phyloP scores from a whole-genome alignment of 2,113 vertebrate species.

The Haliaeetus leucogaster region DNA sequence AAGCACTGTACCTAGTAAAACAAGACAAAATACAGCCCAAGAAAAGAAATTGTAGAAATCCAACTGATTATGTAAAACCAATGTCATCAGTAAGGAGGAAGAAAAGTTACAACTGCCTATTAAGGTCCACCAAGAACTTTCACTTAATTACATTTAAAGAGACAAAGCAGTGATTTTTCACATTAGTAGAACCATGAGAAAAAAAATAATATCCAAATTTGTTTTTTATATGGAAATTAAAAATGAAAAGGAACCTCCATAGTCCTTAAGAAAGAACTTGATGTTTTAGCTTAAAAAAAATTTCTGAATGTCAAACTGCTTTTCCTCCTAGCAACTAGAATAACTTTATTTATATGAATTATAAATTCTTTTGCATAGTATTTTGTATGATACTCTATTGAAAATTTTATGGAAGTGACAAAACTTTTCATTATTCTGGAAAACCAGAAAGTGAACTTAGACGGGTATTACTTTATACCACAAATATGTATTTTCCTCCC shows the following conservation, averaged over 20 bases:
- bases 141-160: not conserved
- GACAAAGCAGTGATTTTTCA: not conserved
- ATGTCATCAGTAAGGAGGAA: not conserved
- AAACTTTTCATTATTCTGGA: not conserved
- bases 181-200: not conserved
- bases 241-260: not conserved
- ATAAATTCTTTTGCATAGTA: not conserved
- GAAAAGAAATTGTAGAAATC: not conserved
- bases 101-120: not conserved
- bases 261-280: not conserved
- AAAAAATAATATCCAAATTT: not conserved
- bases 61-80: not conserved
- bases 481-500: not conserved
- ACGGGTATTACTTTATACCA: not conserved
- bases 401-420: not conserved
- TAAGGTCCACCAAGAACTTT: not conserved
- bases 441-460: not conserved
- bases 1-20: not conserved
- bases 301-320: not conserved
- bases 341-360: not conserved
- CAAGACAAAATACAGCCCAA: not conserved
- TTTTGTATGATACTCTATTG: not conserved
- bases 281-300: not conserved
- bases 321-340: not conserved
- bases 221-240: not conserved